Base-by-base conservation (phyloP, 2,113 vertebrate genomes). In the Etheostoma cragini region DNA sequence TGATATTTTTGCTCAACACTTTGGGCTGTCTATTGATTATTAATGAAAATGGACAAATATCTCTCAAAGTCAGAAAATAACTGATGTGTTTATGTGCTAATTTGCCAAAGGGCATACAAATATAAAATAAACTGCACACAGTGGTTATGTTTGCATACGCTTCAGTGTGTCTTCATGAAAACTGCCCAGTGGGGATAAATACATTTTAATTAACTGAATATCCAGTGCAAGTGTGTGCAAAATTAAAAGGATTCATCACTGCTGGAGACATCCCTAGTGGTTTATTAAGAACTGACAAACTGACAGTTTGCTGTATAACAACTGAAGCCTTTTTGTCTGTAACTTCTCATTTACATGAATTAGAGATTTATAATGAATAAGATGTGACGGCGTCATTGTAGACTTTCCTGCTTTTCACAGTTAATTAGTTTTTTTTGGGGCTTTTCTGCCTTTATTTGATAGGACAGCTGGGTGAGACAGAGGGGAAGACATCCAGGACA, bases 201-300 rank as follows among this genome's bases (percentile, higher is more conserved):
- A 68, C 54, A 78, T 90, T 91, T 87, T 87, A 91, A 90, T 91
- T 72, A 86, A 64, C 42, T 19, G 52, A 58, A 70, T 73, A 14
- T 75, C 77, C 47, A 74, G 72, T 77, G 33, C 82, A 77, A 83
- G 80, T 30, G 56, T 42, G 75, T 24, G 66, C 35, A 74, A 84
- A 88, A 88, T 87, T 72, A 53, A 82, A 82, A 86, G 68, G 70
- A 84, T 87, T 88, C 33, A 77, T 91, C 85, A 77, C 47, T 26
- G 65, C 75, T 56, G 16, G 22, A 35, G 65, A 78, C 63, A 38
- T 69, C 67, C 76, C 70, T 62, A 33, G 72, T 50, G 22, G 50
- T 82, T 56, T 68, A 69, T 83, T 68, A 72, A 53, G 50, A 82
- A 68, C 21, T 60, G 64, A 35, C 64, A 84, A 66, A 65, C 54